Base-by-base conservation (phyloP, 1,140 invertebrate genomes). In the Achroia grisella region DNA sequence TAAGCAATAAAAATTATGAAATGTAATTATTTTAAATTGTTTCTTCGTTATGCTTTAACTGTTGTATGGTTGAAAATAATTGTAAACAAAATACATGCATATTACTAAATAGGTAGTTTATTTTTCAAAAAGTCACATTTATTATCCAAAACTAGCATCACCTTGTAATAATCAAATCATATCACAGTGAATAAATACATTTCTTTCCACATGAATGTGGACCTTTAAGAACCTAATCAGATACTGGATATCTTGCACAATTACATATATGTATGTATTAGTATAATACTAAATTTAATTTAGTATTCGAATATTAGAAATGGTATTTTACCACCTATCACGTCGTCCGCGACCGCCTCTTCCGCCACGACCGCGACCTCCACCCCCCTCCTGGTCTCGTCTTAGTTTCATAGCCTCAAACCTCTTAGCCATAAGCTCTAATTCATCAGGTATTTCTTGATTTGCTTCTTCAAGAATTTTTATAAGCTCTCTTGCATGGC, bases 401-500 rank as follows among this genome's bases (percentile, higher is more conserved):
- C 87, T 88, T 15, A 90, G 82, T 47, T 91, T 92, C 89, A 89
- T 90, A 1, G 79, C 88, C 11, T 88, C 80, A 67, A 89, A 93
- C 12, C 93, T 86, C 33, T 89, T 71, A 10, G 92, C 87, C 93
- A 95, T 95, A n/a, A 86, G 58, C 14, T 88, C 72, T 12, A 95
- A 63, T 56, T 93, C 90, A n/a, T 89, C 77, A 5, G 94, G 94
- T 23, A 96, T 89, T 71, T 91, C 90, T 68, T 94, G 93, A 48
- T 87, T 71, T 10, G 92, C 92, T 79, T 94, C 92, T 69, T 92
- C 89, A 8, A 98, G 77, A 33, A 98, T 95, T 48, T 89, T 86
- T n/a, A 98, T 94, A 2, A 98, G 80, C 48, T 95, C 92, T 39
- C 87, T 79, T 3, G 95, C 94, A 69, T 94, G 89, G 23, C 83